Conservation (phyloP, 2,113 vertebrate genomes). For the Acrocephalus kingi region DNA sequence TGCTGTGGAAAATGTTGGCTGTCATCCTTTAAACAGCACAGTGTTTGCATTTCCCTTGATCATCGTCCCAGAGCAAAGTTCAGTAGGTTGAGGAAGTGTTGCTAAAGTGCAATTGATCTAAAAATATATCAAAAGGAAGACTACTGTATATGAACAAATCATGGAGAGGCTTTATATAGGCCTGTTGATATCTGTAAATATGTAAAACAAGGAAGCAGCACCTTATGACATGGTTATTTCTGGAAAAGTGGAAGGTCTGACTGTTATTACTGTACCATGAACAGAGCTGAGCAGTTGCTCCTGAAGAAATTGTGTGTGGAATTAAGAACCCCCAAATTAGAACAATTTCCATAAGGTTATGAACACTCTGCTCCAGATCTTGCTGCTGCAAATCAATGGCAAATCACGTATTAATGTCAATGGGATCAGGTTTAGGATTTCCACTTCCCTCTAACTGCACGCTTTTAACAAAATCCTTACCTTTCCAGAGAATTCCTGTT, state of each 20-base stretch:
- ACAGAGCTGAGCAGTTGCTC: background rate
- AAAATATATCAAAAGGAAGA: conserved; percentile 52
- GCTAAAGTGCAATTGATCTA: conserved; percentile 8
- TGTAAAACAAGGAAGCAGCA: conserved; percentile 59
- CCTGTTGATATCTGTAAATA: conserved; percentile 41
- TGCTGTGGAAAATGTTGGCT: background rate
- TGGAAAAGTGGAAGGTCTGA: conserved; percentile 40
- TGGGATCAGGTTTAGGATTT: background rate
- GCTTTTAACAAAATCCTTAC: background rate
- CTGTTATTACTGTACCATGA: background rate
- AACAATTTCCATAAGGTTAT: background rate
- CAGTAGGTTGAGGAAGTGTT: conserved; percentile 11
- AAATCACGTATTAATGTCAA: background rate
- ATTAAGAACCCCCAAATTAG: background rate
- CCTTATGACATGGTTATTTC: conserved; percentile 48
- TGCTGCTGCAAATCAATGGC: background rate
- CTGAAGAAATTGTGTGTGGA: background rate
- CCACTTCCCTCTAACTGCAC: background rate
- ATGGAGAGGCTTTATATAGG: conserved; percentile 15
- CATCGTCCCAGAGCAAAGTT: conserved; percentile 12
- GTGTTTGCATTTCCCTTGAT: conserved; percentile 6
- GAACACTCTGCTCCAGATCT: background rate
- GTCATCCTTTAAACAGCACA: background rate
- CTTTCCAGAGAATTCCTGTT: background rate
- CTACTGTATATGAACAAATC: background rate